Conservation (phyloP, 2,113 vertebrate genomes). For the Acinonyx jubatus region DNA sequence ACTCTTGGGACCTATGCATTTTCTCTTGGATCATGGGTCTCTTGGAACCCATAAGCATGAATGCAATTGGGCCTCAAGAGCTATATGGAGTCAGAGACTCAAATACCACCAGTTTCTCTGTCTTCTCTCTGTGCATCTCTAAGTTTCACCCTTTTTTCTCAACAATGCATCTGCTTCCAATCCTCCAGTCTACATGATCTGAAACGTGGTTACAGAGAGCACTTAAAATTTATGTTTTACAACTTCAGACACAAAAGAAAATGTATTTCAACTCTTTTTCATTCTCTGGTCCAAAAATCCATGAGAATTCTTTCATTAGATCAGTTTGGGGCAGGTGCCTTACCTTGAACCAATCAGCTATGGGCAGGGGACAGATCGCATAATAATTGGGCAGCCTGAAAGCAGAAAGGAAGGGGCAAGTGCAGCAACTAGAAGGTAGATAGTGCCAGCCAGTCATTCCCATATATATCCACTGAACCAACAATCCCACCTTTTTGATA, state of each 20-base stretch:
- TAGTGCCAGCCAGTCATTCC: not conserved
- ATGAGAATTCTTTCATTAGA: not conserved
- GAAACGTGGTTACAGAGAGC: not conserved
- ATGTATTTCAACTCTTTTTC: not conserved
- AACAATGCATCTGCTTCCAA: not conserved
- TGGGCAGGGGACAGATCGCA: not conserved
- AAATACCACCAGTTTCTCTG: not conserved
- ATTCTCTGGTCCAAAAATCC: not conserved
- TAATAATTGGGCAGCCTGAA: not conserved
- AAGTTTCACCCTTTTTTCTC: not conserved
- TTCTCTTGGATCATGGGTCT: not conserved
- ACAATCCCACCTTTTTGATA: not conserved
- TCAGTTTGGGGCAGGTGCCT: not conserved
- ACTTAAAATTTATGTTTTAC: not conserved
- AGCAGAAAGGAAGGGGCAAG: not conserved
- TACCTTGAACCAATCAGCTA: not conserved
- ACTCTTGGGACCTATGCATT: not conserved
- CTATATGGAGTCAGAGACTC: not conserved
- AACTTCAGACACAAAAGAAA: not conserved
- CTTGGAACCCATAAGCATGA: not conserved
- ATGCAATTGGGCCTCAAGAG: not conserved
- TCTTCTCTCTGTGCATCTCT: not conserved
- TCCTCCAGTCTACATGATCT: not conserved
- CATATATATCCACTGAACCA: not conserved
- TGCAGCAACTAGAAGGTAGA: not conserved